These are phyloP conservation scores for Euplexia lucipara DNA, from an alignment of 2,888 invertebrate species.

Conservation along the genomic window DNA sequence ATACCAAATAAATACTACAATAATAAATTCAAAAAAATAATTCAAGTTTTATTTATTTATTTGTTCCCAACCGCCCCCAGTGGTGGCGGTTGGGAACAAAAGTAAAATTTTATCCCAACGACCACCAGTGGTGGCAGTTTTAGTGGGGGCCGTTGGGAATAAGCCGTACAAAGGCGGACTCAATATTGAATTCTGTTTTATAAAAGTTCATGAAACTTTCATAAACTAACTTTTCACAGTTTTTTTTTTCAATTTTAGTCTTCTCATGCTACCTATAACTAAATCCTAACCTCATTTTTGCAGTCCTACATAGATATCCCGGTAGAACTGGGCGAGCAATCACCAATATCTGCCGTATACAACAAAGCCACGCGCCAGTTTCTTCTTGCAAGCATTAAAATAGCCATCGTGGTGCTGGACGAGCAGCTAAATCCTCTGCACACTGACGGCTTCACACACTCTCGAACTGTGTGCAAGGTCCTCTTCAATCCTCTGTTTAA, in stretches of 20 bases:
- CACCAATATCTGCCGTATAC: constrained; percentile 92
- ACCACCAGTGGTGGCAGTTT: too few species aligned
- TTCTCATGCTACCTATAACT: neutral
- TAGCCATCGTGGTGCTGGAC: constrained; percentile 92
- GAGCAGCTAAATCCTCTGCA: constrained; percentile 92
- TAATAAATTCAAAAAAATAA: too few species aligned
- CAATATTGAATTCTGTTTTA: too few species aligned
- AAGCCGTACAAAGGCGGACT: too few species aligned
- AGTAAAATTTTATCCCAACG: too few species aligned
- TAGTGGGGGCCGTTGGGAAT: too few species aligned
- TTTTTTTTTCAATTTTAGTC: neutral
- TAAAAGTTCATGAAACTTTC: too few species aligned
- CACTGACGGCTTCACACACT: constrained; percentile 94
- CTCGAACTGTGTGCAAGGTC: constrained; percentile 93
- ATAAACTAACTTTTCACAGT: too few species aligned
- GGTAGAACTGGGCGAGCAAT: constrained; percentile 91
- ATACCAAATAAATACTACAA: too few species aligned
- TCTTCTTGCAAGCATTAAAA: constrained; percentile 92
- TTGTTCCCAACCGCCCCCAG: too few species aligned
- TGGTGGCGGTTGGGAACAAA: too few species aligned
- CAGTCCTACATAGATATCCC: constrained; percentile 93
- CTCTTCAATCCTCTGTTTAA: constrained; percentile 95
- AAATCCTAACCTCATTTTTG: neutral
- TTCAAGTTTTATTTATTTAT: too few species aligned
- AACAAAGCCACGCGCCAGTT: constrained; percentile 92